These are phyloP conservation scores for Xenentodon cancila DNA, from an alignment of 2,797 vertebrate genomes.

Conservation along the genomic window DNA sequence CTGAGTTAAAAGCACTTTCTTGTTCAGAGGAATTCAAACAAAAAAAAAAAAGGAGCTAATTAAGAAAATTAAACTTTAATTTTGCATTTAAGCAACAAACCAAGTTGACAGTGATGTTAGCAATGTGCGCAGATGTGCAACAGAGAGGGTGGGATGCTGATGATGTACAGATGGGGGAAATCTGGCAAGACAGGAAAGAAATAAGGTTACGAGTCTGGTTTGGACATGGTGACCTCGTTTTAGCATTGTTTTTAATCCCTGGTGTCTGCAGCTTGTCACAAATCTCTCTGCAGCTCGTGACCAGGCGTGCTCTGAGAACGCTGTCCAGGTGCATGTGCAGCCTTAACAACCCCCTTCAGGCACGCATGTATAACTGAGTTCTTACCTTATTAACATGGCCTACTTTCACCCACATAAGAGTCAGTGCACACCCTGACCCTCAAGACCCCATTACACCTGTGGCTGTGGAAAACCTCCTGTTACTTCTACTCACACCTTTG, in stretches of 20 bases:
- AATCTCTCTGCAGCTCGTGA: conserved; percentile 66
- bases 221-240: conserved; percentile 58
- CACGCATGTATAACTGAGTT: conserved; percentile 43
- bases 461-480: conserved; percentile 29
- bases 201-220: conserved; percentile 53
- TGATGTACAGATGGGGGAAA: conserved; percentile 28
- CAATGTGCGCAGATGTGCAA: conserved; percentile 46
- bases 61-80: conserved; percentile 64
- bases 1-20: conserved; percentile 48
- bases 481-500: conserved; percentile 56
- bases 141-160: conserved; percentile 39
- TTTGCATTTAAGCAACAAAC: conserved; percentile 59
- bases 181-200: conserved; percentile 11
- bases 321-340: conserved; percentile 63
- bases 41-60: conserved; percentile 53
- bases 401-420: conserved; percentile 56
- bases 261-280: conserved; percentile 64
- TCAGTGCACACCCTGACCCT: conserved; percentile 68
- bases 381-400: conserved; percentile 63
- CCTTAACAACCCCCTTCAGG: conserved; percentile 21
- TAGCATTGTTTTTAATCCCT: conserved; percentile 73
- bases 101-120: conserved; percentile 50
- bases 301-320: conserved; percentile 54
- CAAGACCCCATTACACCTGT: conserved; percentile 50
- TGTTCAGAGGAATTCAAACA: conserved; percentile 40